Percentiles rank a stretch among this genome's conserved stretches.
phyloP scores from a whole-genome alignment of 2,113 vertebrate genomes.

The Shinisaurus crocodilurus region DNA sequence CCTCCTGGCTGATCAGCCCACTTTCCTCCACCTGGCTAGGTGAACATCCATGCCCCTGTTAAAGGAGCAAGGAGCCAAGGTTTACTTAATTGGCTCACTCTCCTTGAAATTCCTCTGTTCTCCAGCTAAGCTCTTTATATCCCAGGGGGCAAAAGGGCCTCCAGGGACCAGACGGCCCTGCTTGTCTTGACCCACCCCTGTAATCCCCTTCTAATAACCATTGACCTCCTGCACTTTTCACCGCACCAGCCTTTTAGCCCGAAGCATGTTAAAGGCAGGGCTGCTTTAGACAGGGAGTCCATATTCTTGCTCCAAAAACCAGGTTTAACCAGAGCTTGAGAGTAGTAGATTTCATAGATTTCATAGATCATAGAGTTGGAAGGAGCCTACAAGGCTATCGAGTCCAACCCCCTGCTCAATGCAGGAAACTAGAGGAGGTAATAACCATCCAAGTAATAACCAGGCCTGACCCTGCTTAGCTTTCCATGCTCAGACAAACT shows the following conservation, averaged over 20 bases:
- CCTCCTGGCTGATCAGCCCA: neutral
- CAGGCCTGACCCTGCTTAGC: too few species aligned
- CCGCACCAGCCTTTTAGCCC: neutral
- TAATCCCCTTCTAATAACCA: neutral
- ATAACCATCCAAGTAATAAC: too few species aligned
- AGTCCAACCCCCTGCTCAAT: too few species aligned
- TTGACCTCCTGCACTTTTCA: neutral
- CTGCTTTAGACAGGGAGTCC: too few species aligned
- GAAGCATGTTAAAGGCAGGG: neutral
- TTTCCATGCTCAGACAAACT: too few species aligned
- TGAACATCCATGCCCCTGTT: too few species aligned
- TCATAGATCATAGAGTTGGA: too few species aligned
- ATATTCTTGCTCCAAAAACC: neutral
- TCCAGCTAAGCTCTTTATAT: neutral
- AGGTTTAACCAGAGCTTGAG: neutral
- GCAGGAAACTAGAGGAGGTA: too few species aligned
- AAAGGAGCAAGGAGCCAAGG: neutral
- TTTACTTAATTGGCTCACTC: too few species aligned
- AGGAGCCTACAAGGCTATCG: too few species aligned
- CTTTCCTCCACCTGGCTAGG: neutral
- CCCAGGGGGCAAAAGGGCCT: fast-evolving
- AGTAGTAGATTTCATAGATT: too few species aligned
- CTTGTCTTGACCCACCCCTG: fast-evolving
- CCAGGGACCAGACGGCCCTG: fast-evolving
- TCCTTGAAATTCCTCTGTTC: neutral